These are phyloP conservation scores for Limenitis camilla DNA, from an alignment of 2,888 invertebrate genomes.

Conservation along the genomic window DNA sequence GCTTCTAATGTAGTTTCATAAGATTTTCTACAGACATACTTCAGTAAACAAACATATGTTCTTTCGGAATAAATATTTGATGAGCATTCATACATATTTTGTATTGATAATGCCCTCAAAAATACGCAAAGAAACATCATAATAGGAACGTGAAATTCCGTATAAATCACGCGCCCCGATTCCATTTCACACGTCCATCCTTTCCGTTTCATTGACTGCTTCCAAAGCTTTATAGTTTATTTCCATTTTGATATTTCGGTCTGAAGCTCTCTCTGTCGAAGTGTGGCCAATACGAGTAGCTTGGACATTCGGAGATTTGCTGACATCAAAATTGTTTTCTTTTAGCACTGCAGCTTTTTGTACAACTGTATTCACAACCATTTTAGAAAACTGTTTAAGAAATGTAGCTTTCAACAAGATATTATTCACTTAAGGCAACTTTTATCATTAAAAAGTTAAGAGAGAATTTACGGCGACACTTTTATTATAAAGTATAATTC, in stretches of 20 bases:
- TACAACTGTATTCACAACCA: too few species aligned
- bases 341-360: not conserved
- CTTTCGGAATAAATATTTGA: too few species aligned
- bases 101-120: too few species aligned
- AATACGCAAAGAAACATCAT: not conserved
- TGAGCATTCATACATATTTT: too few species aligned
- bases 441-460: not conserved
- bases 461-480: not conserved
- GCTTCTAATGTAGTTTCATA: too few species aligned
- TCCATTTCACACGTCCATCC: conserved; percentile 42
- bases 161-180: conserved; percentile 36
- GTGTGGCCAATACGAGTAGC: not conserved
- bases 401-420: too few species aligned
- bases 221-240: conserved; percentile 52
- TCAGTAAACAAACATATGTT: too few species aligned
- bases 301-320: not conserved
- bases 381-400: too few species aligned
- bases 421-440: not conserved
- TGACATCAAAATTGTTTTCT: not conserved
- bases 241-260: conserved; percentile 31
- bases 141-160: conserved; percentile 18
- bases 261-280: conserved; percentile 15
- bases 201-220: conserved; percentile 51
- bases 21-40: too few species aligned
- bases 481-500: not conserved